Base-by-base conservation (phyloP, 2,888 invertebrate genomes). In the Drosophila formosana region DNA sequence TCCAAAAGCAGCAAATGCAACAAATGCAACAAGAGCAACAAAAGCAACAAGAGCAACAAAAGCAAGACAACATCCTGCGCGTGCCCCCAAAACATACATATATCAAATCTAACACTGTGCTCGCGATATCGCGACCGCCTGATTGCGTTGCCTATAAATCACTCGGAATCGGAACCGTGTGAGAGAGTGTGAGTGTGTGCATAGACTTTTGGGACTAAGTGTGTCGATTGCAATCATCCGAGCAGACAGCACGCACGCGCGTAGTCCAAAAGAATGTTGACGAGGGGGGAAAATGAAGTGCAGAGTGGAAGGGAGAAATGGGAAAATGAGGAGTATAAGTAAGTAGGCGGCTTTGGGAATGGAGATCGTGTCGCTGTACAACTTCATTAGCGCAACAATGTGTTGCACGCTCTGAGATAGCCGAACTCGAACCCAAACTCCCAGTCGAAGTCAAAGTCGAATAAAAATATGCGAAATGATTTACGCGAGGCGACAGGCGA, bases 191-290 rank as follows among this genome's bases (percentile, higher is more conserved):
- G 41, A 37, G 47, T 37, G 4, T 37, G 63, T 49, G 45, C 11
- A 60, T 51, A 47, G 52, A 28, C 56, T 63, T 53, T 74, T 57
- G 53, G 69, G 30, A 52, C 45, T 56, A 57, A 72, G 61, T 77
- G 62, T 45, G 79, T 79, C 83, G 85, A 85, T 85, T 88, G 88
- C 83, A 85, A 85, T 85, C 83, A 82, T 84, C 71, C 66, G 30
- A 68, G 71, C 66, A 68, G 87, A 86, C 88, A 88, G 83, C 86
- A 86, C 88, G 88, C 86, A 88, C 84, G 87, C 86, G 84, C 75
- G 71, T 82, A 64, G 0, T 3, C 8, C 3, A 32, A 32, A 32
- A 18, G 18, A 18, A 56, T 65, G 60, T 61, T 63, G 66, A 70
- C 55, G 41, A 30, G 66, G 65, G 66, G 53, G 50, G 57, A 52